phyloP scores from a whole-genome alignment of 2,113 vertebrate species.

The Hypomesus transpacificus region DNA sequence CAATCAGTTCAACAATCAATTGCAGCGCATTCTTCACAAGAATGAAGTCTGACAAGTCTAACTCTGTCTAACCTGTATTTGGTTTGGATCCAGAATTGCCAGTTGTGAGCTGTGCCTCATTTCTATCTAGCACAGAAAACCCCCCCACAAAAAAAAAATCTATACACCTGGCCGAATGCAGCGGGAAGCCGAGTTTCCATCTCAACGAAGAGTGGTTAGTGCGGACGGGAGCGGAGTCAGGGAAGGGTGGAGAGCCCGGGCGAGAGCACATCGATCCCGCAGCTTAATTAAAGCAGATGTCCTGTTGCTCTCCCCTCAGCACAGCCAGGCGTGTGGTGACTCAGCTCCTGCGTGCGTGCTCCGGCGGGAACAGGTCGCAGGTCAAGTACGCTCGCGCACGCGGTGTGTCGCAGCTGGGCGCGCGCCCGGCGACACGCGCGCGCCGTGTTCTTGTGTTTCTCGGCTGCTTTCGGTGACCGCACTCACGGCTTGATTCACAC shows the following conservation, averaged over 20 bases:
- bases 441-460: too few relatives aligned
- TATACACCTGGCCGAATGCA: too few relatives aligned
- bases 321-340: constrained; percentile 24
- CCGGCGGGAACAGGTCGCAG: constrained; percentile 1
- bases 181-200: background rate
- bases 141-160: too few relatives aligned
- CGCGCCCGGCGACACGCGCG: too few relatives aligned
- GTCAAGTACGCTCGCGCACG: too few relatives aligned
- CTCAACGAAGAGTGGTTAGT: constrained; percentile 11
- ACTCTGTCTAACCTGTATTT: too few relatives aligned
- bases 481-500: background rate
- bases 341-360: constrained; percentile 42
- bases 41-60: too few relatives aligned
- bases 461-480: background rate
- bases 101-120: background rate
- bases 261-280: constrained; percentile 61
- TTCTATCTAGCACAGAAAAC: background rate
- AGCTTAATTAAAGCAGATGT: constrained; percentile 65
- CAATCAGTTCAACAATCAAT: too few relatives aligned
- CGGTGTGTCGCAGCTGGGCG: too few relatives aligned
- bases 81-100: background rate
- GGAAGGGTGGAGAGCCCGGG: constrained; percentile 41
- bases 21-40: too few relatives aligned
- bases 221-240: constrained; percentile 49
- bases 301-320: constrained; percentile 38